Evolutionary conservation across 2,888 invertebrate species (phyloP), one percentile per base, ranked within the genome.

Genomic region (Gandaritis pyraliata): DNA sequence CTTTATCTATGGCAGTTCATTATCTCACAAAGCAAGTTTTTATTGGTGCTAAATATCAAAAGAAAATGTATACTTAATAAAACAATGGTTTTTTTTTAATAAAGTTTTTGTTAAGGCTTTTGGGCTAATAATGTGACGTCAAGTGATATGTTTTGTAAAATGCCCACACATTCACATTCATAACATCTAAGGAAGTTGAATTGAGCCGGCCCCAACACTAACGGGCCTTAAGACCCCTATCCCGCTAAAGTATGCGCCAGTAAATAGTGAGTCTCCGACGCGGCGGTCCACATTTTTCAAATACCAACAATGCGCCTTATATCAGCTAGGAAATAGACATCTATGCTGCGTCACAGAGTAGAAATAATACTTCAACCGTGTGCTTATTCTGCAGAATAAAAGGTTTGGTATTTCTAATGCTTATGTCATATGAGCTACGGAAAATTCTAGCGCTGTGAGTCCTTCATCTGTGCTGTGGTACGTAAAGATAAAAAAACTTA

Each of bases 241-340:
- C 41, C 12, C 3, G 43, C 10, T 13, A 16, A 43, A 43, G n/a
- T 43, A 43, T 43, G 43, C 11, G 43, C 43, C 43, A 43, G 43
- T 43, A 43, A 43, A 43, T 43, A 43, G 0, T 16, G 10, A 16
- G 16, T 16, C 41, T 15, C 43, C 16, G 11, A 16, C 16, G 43
- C 1, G 6, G 12, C n/a, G 38, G 38, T 16, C 43, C n/a, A 11
- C 16, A 43, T 43, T 43, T 16, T 43, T 16, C 16, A 43, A 43
- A 43, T 43, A 43, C 16, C 16, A 43, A 43, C 43, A 16, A 16
- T 43, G 15, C 8, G 43, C 43, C 43, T 43, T 43, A 43, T 43
- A 43, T 43, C 43, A 43, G 43, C 43, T 43, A 11, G 10, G 16
- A 41, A 41, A 41, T 15, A 43, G 16, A 43, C 43, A 16, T 43